These are phyloP conservation scores for Pipra filicauda DNA, from an alignment of 2,113 vertebrate species.

Conservation along the genomic window DNA sequence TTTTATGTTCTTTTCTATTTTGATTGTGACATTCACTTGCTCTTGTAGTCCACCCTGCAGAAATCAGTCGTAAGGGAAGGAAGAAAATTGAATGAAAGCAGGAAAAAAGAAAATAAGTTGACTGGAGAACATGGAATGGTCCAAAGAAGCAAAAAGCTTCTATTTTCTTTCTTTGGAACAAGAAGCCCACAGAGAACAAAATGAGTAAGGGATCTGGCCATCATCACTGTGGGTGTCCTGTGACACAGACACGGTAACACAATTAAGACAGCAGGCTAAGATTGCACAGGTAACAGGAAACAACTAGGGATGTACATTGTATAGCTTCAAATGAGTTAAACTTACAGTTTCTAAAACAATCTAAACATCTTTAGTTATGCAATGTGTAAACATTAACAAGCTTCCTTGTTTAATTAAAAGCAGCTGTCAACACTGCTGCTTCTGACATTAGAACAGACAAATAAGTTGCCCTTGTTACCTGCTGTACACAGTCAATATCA, in stretches of 20 bases:
- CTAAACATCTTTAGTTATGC: background rate
- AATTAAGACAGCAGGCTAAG: background rate
- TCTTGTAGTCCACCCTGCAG: conserved; percentile 26
- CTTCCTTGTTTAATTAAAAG: background rate
- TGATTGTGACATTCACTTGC: conserved; percentile 55
- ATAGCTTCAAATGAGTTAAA: background rate
- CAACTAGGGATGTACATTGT: background rate
- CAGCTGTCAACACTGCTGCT: background rate
- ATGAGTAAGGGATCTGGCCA: background rate
- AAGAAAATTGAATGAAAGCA: background rate
- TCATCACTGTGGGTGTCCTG: background rate
- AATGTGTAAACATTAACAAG: background rate
- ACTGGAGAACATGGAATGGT: background rate
- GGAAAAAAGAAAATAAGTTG: background rate
- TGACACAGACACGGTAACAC: background rate
- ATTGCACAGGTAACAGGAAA: background rate
- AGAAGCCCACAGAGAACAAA: background rate
- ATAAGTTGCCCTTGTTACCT: background rate
- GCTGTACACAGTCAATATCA: background rate
- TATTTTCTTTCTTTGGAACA: background rate
- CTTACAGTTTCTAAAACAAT: background rate
- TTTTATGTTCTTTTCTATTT: background rate
- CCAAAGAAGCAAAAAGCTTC: background rate
- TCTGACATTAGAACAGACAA: background rate
- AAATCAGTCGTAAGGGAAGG: background rate